Evolutionary conservation across 2,113 vertebrate species (phyloP).

Genomic region (Pseudorectes ferrugineus): DNA sequence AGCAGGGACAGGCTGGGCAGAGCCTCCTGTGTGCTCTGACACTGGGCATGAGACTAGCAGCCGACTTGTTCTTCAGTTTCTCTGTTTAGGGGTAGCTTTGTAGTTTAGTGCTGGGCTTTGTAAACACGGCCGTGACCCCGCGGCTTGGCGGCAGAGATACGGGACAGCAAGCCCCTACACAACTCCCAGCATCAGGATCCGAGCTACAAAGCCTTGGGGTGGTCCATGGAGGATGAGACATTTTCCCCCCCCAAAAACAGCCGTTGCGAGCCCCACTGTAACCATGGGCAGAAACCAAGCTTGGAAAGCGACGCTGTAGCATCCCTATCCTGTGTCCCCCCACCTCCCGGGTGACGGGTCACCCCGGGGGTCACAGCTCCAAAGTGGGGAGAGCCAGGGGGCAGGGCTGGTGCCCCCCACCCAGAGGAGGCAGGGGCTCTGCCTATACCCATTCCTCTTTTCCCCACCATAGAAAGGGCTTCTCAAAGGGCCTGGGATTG

Average conservation of each 20-base stretch:
- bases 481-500: background rate
- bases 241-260: rapidly evolving
- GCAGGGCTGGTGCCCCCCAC: background rate
- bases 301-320: background rate
- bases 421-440: background rate
- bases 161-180: background rate
- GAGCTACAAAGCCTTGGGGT: background rate
- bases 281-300: background rate
- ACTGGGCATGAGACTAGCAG: background rate
- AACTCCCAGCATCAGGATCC: too few relatives aligned
- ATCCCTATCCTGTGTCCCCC: background rate
- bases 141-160: background rate
- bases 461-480: rapidly evolving
- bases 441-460: background rate
- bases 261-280: background rate
- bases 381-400: rapidly evolving
- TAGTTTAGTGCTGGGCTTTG: background rate
- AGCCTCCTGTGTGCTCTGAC: background rate
- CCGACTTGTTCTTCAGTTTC: background rate
- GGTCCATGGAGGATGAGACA: background rate
- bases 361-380: background rate
- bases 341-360: rapidly evolving
- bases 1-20: background rate
- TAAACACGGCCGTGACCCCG: background rate
- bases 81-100: background rate